Evolutionary conservation across 2,113 vertebrate genomes (phyloP).

Genomic region (human (Homo sapiens)): GRCh38 chr6:6789001-6789500

Average conservation of each 20-base stretch:
- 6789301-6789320: background rate
- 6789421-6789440: background rate
- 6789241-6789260: background rate
- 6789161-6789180: background rate
- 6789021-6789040: background rate
- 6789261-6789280: background rate
- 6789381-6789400: background rate
- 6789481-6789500: background rate
- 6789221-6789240: background rate
- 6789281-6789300: background rate
- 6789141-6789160: background rate
- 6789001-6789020: background rate
- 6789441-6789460: background rate
- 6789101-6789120: background rate
- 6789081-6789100: background rate
- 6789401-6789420: background rate
- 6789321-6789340: background rate
- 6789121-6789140: background rate
- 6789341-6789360: background rate
- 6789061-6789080: background rate
- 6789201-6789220: background rate
- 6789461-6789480: background rate
- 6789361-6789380: background rate
- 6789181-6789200: background rate
- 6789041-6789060: background rate